Evolutionary conservation across 2,113 vertebrate genomes (phyloP), one percentile per base, ranked within the genome.

Genomic region (Pipa parva): DNA sequence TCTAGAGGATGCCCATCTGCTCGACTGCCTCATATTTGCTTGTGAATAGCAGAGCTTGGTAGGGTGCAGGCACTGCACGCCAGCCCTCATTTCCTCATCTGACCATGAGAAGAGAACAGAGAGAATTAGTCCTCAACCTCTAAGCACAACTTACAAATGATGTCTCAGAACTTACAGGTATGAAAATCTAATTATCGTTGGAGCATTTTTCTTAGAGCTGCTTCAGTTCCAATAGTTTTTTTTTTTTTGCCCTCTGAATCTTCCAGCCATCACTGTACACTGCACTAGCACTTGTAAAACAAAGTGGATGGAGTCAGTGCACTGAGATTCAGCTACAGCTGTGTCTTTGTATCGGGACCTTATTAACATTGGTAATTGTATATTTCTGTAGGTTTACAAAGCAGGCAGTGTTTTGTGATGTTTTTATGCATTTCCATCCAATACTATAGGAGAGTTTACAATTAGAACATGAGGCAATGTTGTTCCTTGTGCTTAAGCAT

Each of bases 1-100:
- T 73, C 80, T 78, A 78, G 77, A 82, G 79, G 73, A 76, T 54
- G 75, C 76, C 81, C 76, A 54, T 79, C 80, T 82, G 85, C 77
- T 75, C 81, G 84, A 80, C 74, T 75, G 78, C 79, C 78, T 68
- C 71, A 73, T 71, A 74, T 80, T 85, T 80, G 77, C 74, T 73
- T 79, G 77, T 86, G 84, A 84, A 83, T 80, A 79, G 81, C 71
- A 21, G 42, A 75, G 73, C 71, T 63, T 25, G 64, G 73, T 68
- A 49, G 29, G 70, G 61, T 74, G 69, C 31, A 21, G 76, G 50
- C 72, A 57, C 72, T 69, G 74, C 54, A 59, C 67, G 74, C 71
- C 67, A 72, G 45, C 74, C 63, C 56, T 75, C 71, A 50, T 63
- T 76, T 46, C 46, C 25, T 18, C 54, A 42, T 56, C 56, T 21